Conservation (phyloP, 2,113 vertebrate species). For the Oceanodroma tethys region DNA sequence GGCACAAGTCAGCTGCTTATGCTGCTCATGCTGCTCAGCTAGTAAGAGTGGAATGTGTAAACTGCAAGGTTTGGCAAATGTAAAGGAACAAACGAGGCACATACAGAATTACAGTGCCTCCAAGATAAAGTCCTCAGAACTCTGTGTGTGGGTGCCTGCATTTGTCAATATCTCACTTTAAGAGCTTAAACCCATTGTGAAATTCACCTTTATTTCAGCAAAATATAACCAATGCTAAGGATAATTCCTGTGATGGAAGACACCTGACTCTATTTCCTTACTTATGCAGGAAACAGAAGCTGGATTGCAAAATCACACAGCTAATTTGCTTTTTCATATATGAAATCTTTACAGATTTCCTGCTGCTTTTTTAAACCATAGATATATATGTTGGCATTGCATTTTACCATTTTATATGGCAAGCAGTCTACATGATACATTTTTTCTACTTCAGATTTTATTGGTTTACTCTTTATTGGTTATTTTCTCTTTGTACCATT, state of each 20-base stretch:
- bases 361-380: background rate
- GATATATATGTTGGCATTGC: background rate
- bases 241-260: background rate
- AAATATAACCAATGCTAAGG: background rate
- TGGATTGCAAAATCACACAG: background rate
- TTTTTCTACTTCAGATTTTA: background rate
- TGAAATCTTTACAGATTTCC: background rate
- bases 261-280: background rate
- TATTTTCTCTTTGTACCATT: background rate
- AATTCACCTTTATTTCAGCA: background rate
- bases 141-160: background rate
- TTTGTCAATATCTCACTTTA: background rate
- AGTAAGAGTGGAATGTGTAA: background rate
- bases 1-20: background rate
- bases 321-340: background rate
- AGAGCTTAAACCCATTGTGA: background rate
- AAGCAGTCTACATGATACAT: background rate
- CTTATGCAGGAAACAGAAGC: background rate
- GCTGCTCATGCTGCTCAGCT: background rate
- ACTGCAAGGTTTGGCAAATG: background rate
- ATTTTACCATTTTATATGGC: background rate
- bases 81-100: background rate
- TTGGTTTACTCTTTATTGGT: background rate
- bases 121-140: background rate
- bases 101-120: background rate